Evolutionary conservation across 2,888 invertebrate genomes (phyloP), one percentile per base, ranked within the genome.

Genomic region (Drosophila affinis): DNA sequence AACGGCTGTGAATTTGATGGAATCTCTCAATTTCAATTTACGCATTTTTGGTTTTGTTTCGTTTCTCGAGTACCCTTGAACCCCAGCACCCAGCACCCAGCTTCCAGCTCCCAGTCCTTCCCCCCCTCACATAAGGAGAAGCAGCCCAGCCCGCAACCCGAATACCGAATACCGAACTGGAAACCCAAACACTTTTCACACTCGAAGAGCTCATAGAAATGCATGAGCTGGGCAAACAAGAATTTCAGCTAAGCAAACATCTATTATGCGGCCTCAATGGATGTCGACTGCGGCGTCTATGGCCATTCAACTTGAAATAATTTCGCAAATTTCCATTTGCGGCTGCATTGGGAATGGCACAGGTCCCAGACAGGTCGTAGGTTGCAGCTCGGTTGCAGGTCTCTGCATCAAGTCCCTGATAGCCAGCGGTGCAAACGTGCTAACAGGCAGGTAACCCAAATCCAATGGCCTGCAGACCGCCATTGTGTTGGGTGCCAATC

Each of bases 1-100:
- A 90, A 91, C 84, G 90, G 90, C 90, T 90, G 90, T 90, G 90
- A 90, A 90, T 87, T 90, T 86, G 88, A 88, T 88, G 87, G 80
- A 88, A 85, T 78, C 72, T 81, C 56, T 75, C 76, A 81, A 72
- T 87, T 83, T 84, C 60, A 74, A 69, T 81, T 84, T 75, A 71
- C 55, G 71, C 69, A 64, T 75, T 79, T 79, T 82, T 70, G 60
- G 63, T 81, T 81, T 55, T 51, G 21, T 68, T 75, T 68, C 47
- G 51, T 72, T 63, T 65, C 56, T 57, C 55, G 48, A 71, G 64
- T 57, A 53, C 51, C 59, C 65, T 72, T 59, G 72, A 73, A 72
- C 74, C 72, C 56, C 56, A 34, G 21, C 32, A 34, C 21, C 17
- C 27, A 29, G 17, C 55, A 10, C 55, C 18, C 49, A 39, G 29